These are phyloP conservation scores for Bibio marci DNA, from an alignment of 2,888 invertebrate genomes.

Conservation along the genomic window DNA sequence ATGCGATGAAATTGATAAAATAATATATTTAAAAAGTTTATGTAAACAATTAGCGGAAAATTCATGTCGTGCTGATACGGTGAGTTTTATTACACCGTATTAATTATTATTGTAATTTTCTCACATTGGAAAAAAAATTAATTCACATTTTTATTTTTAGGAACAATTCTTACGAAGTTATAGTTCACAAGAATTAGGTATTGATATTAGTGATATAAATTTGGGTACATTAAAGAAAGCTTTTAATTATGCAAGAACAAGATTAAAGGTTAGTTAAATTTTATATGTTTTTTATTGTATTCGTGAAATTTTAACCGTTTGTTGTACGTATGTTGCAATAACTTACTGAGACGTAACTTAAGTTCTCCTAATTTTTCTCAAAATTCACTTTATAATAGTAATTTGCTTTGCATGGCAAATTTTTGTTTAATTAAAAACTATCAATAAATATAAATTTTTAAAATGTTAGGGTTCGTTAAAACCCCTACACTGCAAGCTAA, in stretches of 20 bases:
- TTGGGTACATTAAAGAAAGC: conserved; percentile 81
- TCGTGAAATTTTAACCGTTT: no score
- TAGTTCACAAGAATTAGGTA: conserved; percentile 54
- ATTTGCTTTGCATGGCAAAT: no score
- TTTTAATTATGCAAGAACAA: conserved; percentile 72
- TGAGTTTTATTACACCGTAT: conserved; percentile 31
- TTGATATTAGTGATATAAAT: conserved; percentile 74
- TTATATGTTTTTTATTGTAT: no score
- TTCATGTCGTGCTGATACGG: conserved; percentile 82
- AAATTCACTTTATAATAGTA: no score
- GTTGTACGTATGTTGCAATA: no score
- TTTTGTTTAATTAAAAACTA: no score
- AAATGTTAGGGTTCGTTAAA: no score
- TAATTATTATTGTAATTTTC: conserved; percentile 3
- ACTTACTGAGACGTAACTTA: no score
- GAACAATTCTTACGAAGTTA: conserved; percentile 25
- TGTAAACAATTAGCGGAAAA: conserved; percentile 86
- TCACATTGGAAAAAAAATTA: no score
- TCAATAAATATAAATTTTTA: no score
- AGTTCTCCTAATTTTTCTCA: no score
- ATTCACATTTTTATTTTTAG: conserved; percentile 12
- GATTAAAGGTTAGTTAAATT: conserved; percentile 25
- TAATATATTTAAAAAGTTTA: conserved; percentile 60
- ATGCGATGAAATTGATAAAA: conserved; percentile 69
- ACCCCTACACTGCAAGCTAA: no score